Evolutionary conservation across 1,140 invertebrate genomes (phyloP).

Genomic region (Drosophila prosaltans): DNA sequence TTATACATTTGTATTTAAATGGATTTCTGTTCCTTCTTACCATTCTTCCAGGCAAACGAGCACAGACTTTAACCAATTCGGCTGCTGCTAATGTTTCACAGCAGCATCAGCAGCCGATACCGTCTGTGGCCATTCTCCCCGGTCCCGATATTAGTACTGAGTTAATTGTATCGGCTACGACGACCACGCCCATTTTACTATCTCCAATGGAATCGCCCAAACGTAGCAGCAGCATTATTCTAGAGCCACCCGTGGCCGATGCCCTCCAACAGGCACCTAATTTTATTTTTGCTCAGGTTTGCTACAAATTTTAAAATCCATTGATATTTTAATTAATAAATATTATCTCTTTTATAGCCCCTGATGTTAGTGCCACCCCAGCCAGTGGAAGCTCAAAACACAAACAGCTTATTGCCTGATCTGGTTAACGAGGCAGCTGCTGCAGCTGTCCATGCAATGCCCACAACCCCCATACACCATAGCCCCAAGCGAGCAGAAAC

Average conservation of each 20-base stretch:
- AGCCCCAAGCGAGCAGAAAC: slow-evolving; percentile 15
- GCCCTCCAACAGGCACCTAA: slow-evolving; percentile 78
- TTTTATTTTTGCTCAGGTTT: slow-evolving; percentile 67
- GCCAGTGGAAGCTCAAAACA: slow-evolving; percentile 16
- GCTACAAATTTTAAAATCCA: background rate
- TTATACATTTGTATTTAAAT: slow-evolving; percentile 41
- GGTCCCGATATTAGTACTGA: slow-evolving; percentile 23
- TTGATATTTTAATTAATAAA: background rate
- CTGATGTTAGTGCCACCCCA: slow-evolving; percentile 48
- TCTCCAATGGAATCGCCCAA: slow-evolving; percentile 74
- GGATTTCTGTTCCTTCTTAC: slow-evolving; percentile 16
- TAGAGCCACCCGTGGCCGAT: slow-evolving; percentile 83
- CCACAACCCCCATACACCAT: slow-evolving; percentile 38
- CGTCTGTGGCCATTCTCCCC: slow-evolving; percentile 49
- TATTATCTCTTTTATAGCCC: slow-evolving; percentile 30
- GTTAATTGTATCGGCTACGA: background rate
- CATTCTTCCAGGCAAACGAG: slow-evolving; percentile 66
- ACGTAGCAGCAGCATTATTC: slow-evolving; percentile 84
- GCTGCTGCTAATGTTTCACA: slow-evolving; percentile 11
- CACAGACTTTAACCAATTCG: slow-evolving; percentile 66
- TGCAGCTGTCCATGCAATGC: slow-evolving; percentile 17
- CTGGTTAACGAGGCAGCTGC: slow-evolving; percentile 65
- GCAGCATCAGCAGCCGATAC: slow-evolving; percentile 40
- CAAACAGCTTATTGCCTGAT: slow-evolving; percentile 51
- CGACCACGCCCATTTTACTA: slow-evolving; percentile 29